Percentiles rank a stretch among this genome's conserved stretches.
phyloP scores from a whole-genome alignment of 2,113 vertebrate genomes.

The Bothrops jararaca region DNA sequence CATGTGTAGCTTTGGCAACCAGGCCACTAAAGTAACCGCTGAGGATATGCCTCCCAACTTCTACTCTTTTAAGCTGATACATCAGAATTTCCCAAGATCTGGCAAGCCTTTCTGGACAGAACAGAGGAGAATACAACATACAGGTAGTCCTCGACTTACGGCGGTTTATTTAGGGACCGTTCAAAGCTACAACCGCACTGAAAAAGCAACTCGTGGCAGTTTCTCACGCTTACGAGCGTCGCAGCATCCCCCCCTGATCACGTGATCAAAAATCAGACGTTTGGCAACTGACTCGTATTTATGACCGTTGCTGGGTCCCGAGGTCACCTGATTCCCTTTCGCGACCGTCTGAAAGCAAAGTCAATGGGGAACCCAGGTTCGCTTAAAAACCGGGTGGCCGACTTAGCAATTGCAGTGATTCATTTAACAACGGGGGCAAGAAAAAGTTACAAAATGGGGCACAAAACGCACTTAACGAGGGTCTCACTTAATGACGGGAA shows the following conservation, averaged over 20 bases:
- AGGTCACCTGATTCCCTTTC: too few species aligned
- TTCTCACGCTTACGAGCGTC: not conserved
- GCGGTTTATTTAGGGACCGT: not conserved
- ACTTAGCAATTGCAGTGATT: not conserved
- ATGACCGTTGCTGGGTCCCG: rapidly evolving
- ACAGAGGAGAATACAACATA: not conserved
- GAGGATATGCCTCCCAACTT: too few species aligned
- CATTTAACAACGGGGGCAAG: not conserved
- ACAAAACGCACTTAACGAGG: not conserved
- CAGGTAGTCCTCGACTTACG: not conserved
- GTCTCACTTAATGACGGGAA: not conserved
- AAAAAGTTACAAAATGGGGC: not conserved
- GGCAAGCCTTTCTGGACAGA: not conserved
- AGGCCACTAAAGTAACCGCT: not conserved
- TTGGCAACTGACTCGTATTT: too few species aligned
- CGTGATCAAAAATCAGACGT: too few species aligned
- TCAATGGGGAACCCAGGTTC: not conserved
- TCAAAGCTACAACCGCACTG: not conserved
- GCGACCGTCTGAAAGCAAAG: not conserved
- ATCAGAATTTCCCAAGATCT: not conserved
- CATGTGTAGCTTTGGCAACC: not conserved
- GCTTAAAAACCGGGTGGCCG: not conserved
- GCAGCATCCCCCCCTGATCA: too few species aligned
- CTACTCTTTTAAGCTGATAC: not conserved
- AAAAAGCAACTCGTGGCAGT: not conserved